Conservation (phyloP, 2,888 invertebrate species). For the Nezara viridula region DNA sequence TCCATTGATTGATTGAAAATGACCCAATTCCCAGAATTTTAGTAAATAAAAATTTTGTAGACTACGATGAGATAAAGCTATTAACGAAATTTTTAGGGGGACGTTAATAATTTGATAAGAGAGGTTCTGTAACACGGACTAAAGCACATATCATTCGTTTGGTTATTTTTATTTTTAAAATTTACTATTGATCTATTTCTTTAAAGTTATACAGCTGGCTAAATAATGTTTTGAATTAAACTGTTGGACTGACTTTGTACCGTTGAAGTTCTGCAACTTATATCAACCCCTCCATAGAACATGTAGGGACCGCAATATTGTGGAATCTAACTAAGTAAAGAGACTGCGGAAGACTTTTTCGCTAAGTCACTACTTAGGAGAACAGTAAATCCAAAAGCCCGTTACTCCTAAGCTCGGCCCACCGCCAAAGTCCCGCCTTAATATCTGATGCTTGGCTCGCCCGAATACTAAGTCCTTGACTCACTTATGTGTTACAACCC, state of each 20-base stretch:
- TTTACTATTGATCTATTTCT: too few species aligned
- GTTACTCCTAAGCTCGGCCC: conserved; percentile 48
- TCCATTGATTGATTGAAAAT: too few species aligned
- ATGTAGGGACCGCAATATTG: conserved; percentile 13
- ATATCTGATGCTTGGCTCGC: conserved; percentile 24
- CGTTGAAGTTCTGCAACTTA: neutral
- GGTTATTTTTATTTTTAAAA: too few species aligned
- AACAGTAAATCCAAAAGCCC: conserved; percentile 29
- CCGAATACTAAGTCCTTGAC: conserved; percentile 41
- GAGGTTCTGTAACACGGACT: too few species aligned
- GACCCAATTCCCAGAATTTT: too few species aligned
- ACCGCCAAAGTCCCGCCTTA: conserved; percentile 44
- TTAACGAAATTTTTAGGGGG: too few species aligned
- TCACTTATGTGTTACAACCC: neutral
- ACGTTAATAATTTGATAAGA: too few species aligned
- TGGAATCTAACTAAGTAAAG: conserved; percentile 30
- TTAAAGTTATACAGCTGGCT: neutral
- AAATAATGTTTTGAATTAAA: neutral
- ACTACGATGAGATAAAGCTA: too few species aligned
- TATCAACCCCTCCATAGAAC: neutral
- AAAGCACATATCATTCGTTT: too few species aligned
- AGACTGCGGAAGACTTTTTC: conserved; percentile 48
- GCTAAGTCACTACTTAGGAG: conserved; percentile 44
- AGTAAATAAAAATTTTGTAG: too few species aligned
- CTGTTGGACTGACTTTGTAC: neutral